These are phyloP conservation scores for Ceratoteleas bidentatus DNA, from an alignment of 1,140 invertebrate genomes.

Conservation along the genomic window DNA sequence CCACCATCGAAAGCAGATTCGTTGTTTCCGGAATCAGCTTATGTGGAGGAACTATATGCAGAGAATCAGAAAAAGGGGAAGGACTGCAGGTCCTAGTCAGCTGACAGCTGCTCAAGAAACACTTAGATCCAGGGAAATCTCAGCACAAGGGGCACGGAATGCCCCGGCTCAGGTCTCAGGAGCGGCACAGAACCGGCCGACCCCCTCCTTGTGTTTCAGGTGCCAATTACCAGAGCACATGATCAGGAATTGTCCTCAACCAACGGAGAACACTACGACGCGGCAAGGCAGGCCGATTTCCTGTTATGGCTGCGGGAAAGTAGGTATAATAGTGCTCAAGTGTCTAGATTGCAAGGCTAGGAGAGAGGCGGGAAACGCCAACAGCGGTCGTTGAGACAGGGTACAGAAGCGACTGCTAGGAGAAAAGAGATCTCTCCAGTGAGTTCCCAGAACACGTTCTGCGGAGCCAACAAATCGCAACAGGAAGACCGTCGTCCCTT, in stretches of 20 bases:
- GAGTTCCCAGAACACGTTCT: background rate
- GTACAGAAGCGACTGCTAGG: background rate
- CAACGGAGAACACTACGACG: too few species aligned
- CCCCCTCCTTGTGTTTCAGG: too few species aligned
- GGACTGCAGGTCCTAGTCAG: background rate
- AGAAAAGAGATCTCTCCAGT: background rate
- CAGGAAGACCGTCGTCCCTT: background rate
- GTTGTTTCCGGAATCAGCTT: background rate
- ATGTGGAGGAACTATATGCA: background rate
- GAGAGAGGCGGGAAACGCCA: constrained; percentile 1
- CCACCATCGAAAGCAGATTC: background rate
- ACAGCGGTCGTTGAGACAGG: background rate
- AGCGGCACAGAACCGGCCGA: too few species aligned
- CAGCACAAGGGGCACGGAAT: too few species aligned
- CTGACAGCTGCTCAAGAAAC: background rate
- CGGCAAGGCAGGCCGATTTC: background rate
- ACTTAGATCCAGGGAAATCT: too few species aligned
- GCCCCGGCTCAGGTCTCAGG: too few species aligned
- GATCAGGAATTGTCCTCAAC: too few species aligned
- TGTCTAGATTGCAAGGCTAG: background rate
- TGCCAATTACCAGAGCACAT: too few species aligned
- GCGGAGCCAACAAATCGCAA: background rate
- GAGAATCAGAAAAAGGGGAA: background rate
- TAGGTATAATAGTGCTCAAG: background rate
- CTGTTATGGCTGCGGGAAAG: background rate